Percentiles rank a stretch among this genome's conserved stretches.
These are phyloP conservation scores for Natator depressus DNA, from an alignment of 2,113 vertebrate genomes.

Conservation along the genomic window DNA sequence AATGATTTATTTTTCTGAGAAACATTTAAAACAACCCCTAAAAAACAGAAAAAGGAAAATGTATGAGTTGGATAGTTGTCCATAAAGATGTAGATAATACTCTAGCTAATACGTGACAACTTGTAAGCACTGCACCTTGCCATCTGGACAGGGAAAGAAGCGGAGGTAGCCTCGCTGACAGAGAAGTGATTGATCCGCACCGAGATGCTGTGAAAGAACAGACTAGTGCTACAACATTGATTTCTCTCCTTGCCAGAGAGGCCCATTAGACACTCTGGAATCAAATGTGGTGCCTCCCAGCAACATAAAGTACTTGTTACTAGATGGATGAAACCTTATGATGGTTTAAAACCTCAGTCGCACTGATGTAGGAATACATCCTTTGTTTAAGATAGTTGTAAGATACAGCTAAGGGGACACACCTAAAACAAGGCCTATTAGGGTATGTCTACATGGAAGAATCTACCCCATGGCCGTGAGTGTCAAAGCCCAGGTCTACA, in stretches of 20 bases:
- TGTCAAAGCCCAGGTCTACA: not conserved
- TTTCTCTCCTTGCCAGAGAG: not conserved
- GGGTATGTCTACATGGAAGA: not conserved
- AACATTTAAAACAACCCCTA: not conserved
- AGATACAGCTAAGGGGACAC: not conserved
- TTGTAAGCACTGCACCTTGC: not conserved
- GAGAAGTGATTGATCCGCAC: not conserved
- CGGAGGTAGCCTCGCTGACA: not conserved
- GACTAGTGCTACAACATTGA: not conserved
- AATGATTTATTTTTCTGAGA: not conserved
- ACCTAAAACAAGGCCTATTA: not conserved
- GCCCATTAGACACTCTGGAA: not conserved
- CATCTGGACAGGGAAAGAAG: not conserved
- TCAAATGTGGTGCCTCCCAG: not conserved
- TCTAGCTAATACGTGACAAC: not conserved
- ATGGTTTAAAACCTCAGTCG: not conserved
- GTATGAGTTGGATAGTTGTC: not conserved
- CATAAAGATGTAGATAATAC: not conserved
- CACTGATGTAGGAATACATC: not conserved
- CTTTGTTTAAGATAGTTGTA: not conserved
- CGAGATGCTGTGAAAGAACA: not conserved
- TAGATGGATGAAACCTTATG: not conserved
- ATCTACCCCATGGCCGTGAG: not conserved
- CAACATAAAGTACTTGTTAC: not conserved
- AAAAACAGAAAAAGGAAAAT: not conserved